phyloP scores from a whole-genome alignment of 2,888 invertebrate genomes.

The Volucella zonaria region DNA sequence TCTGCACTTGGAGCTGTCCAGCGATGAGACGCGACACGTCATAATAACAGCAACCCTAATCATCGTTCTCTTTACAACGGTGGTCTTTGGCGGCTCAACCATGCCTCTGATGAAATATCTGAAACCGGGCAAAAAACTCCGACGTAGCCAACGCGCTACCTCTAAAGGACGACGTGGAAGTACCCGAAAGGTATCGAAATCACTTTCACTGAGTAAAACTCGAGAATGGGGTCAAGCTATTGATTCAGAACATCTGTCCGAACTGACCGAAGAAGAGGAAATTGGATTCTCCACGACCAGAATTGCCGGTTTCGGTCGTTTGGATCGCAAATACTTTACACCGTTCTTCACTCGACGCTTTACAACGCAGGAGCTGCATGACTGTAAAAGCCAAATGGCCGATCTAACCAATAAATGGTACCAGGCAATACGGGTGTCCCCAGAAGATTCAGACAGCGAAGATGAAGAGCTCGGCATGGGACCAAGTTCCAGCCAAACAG shows the following conservation, averaged over 20 bases:
- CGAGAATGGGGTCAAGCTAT: constrained; percentile 98
- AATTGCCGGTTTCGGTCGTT: constrained; percentile 93
- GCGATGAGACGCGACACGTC: constrained; percentile 95
- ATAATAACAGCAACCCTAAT: constrained; percentile 99
- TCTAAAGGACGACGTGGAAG: constrained; percentile 81
- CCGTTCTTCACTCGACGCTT: constrained; percentile 98
- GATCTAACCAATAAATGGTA: constrained; percentile 98
- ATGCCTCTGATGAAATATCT: constrained; percentile 98
- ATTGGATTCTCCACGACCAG: constrained; percentile 90
- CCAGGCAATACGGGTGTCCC: constrained; percentile 95
- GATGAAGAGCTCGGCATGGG: constrained; percentile 82
- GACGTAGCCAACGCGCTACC: constrained; percentile 77
- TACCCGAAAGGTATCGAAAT: constrained; percentile 87
- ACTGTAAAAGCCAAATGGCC: constrained; percentile 98
- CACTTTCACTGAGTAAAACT: constrained; percentile 97
- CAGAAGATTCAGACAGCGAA: constrained; percentile 93
- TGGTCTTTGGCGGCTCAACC: constrained; percentile 97
- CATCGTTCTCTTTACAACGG: constrained; percentile 96
- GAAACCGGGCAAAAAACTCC: constrained; percentile 83
- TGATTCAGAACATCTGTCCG: constrained; percentile 96
- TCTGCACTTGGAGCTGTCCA: constrained; percentile 94
- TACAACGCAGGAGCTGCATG: constrained; percentile 97
- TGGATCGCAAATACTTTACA: constrained; percentile 96
- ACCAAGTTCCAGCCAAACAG: constrained; percentile 77
- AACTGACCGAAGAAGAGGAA: constrained; percentile 96